phyloP scores from a whole-genome alignment of 2,888 invertebrate genomes.

The Cataglyphis albicans region DNA sequence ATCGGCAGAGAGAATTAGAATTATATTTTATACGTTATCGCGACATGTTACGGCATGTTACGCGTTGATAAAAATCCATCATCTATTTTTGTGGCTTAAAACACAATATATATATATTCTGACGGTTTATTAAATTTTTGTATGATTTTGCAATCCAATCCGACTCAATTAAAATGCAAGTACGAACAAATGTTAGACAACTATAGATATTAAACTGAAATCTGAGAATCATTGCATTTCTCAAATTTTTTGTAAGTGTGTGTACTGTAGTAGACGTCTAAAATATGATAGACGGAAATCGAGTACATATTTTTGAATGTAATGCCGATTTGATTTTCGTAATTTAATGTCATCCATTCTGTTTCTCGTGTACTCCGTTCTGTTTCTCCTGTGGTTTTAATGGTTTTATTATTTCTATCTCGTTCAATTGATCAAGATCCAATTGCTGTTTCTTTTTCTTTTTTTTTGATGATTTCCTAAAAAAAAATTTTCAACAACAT shows the following conservation, averaged over 20 bases:
- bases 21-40: conserved; percentile 18
- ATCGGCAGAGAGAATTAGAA: conserved; percentile 60
- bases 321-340: conserved; percentile 46
- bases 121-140: not conserved
- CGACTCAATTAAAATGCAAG: not conserved
- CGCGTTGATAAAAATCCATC: not conserved
- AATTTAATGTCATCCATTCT: conserved; percentile 80
- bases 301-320: conserved; percentile 70
- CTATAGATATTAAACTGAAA: conserved; percentile 9
- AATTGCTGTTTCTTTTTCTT: conserved; percentile 77
- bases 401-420: conserved; percentile 79
- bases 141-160: not conserved
- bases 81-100: conserved; percentile 16
- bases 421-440: conserved; percentile 78
- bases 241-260: not conserved
- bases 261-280: conserved; percentile 55
- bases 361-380: conserved; percentile 82
- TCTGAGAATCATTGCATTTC: not conserved
- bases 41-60: not conserved
- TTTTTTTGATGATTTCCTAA: conserved; percentile 70
- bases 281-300: conserved; percentile 64
- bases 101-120: not conserved
- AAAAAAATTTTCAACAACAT: conserved; percentile 10
- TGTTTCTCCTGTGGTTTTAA: conserved; percentile 81
- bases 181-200: conserved; percentile 15